Evolutionary conservation across 2,888 invertebrate species (phyloP).

Genomic region (Philereme transversata): DNA sequence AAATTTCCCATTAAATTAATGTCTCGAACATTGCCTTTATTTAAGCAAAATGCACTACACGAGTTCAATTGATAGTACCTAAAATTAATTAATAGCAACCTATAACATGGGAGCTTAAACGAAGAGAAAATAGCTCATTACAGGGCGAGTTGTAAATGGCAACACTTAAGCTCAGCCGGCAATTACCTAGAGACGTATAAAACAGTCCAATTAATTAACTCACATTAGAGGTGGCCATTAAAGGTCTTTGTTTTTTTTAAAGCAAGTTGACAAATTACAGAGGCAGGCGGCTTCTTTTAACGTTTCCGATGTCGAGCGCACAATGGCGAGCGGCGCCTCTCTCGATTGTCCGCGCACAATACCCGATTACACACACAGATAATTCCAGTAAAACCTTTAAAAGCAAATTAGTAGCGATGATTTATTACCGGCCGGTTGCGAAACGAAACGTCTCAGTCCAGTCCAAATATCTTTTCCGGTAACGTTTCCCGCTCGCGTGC

Average conservation of each 20-base stretch:
- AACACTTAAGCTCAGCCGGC: conserved; percentile 49
- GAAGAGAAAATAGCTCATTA: conserved; percentile 39
- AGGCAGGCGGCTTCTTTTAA: conserved; percentile 65
- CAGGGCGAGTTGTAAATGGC: conserved; percentile 47
- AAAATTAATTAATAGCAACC: conserved; percentile 33
- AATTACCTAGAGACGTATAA: conserved; percentile 61
- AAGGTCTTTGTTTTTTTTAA: conserved; percentile 66
- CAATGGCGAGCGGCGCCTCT: conserved; percentile 59
- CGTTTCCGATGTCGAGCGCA: conserved; percentile 47
- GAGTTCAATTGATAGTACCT: conserved; percentile 26
- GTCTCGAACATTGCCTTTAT: conserved; percentile 21
- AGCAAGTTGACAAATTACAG: conserved; percentile 72
- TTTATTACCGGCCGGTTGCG: conserved; percentile 76
- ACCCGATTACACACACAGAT: conserved; percentile 75
- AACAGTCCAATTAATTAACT: conserved; percentile 74
- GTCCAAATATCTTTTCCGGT: conserved; percentile 68
- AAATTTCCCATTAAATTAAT: conserved; percentile 24
- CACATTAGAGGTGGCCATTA: conserved; percentile 64
- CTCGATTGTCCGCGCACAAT: conserved; percentile 71
- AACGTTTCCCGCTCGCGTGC: conserved; percentile 78
- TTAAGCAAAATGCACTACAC: conserved; percentile 14
- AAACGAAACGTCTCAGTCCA: conserved; percentile 58
- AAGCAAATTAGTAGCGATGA: conserved; percentile 83
- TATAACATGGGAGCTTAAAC: conserved; percentile 24
- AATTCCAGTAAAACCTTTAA: conserved; percentile 80